These are phyloP conservation scores for Uria lomvia DNA, from an alignment of 2,113 vertebrate genomes.

Conservation along the genomic window DNA sequence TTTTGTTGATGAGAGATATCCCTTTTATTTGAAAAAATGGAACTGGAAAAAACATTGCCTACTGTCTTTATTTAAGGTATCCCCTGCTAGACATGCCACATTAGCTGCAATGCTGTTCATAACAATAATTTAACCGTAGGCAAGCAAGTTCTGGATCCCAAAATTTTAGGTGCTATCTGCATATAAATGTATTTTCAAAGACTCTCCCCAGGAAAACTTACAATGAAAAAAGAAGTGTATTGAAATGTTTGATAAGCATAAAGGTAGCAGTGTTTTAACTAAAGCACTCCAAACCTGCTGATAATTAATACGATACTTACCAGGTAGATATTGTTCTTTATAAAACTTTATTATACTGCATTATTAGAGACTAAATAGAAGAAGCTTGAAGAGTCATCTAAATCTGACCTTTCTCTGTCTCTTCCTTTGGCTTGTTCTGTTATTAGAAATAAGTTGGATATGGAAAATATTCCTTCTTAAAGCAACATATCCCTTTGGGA, in stretches of 20 bases:
- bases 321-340: background rate
- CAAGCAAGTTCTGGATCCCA: background rate
- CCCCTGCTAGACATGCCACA: background rate
- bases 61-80: background rate
- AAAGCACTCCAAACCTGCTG: background rate
- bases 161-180: background rate
- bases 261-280: background rate
- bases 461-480: slow-evolving; percentile 6
- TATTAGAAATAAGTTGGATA: background rate
- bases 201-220: background rate
- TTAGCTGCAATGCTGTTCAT: background rate
- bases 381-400: background rate
- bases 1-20: background rate
- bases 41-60: background rate
- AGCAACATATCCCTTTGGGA: background rate
- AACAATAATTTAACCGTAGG: background rate
- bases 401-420: background rate
- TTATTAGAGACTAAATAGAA: background rate
- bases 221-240: background rate
- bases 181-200: background rate
- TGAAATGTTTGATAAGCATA: background rate
- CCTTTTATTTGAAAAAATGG: background rate
- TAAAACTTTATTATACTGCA: background rate
- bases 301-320: background rate
- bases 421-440: background rate